A percentile compares a stretch with the other conserved stretches of the same genome.
Conservation (phyloP, 2,888 invertebrate species). For the Heterodera filipjevi region DNA sequence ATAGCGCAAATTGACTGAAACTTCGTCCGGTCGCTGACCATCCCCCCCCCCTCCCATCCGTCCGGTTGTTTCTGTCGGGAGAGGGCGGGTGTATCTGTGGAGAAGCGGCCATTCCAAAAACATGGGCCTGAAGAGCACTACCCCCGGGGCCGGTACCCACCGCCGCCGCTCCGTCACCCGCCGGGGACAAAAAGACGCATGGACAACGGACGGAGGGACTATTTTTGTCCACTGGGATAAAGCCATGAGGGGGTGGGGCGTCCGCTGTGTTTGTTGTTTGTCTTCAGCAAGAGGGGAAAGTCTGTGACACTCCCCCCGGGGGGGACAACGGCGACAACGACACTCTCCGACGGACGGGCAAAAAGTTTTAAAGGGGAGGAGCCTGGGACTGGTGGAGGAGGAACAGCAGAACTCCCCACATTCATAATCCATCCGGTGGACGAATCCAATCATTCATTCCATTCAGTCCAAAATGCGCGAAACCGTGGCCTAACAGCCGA, state of each 20-base stretch:
- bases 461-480: slow-evolving; percentile 5
- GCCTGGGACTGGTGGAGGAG: background rate
- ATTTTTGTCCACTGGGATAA: slow-evolving; percentile 1
- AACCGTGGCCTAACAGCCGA: background rate
- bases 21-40: background rate
- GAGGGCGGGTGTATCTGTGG: background rate
- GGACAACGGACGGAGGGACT: slow-evolving; percentile 10
- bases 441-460: background rate
- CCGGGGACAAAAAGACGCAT: slow-evolving; percentile 6
- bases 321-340: background rate
- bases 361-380: slow-evolving; percentile 5
- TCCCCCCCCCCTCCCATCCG: background rate
- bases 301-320: slow-evolving; percentile 1
- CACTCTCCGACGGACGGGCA: background rate
- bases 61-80: background rate
- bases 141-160: background rate
- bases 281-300: background rate
- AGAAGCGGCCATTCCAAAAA: slow-evolving; percentile 3
- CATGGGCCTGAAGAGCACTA: slow-evolving; percentile 2
- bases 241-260: background rate
- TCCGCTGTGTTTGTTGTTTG: slow-evolving; percentile 11
- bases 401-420: background rate
- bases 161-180: slow-evolving; percentile 4
- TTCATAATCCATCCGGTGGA: background rate
- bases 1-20: background rate